Base-by-base conservation (phyloP, 2,888 invertebrate genomes). In the Parthenolecanium corni region DNA sequence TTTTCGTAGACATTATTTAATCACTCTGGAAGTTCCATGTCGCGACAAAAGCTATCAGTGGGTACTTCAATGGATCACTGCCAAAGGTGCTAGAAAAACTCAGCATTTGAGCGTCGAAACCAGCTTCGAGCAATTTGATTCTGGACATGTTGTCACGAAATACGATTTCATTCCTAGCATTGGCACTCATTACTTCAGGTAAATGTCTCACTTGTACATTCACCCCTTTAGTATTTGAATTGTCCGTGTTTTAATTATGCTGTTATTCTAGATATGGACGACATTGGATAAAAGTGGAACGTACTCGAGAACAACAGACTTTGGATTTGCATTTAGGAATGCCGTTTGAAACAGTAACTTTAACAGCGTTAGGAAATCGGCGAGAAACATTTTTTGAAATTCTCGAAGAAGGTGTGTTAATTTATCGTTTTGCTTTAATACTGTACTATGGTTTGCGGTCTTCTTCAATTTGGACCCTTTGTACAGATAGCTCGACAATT, bases 101-200 rank as follows among this genome's bases (percentile, higher is more conserved):
- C 96, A 95, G 70, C 97, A 97, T 77, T 78, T 97, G 31, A 94
- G 95, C 74, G 96, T 97, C 1, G 89, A 94, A 73, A 97, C 97
- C 2, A 88, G 88, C 31, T 95, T 93, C 72, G 81, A 85, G 64
- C 92, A 95, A 71, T 86, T 84, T 70, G 94, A 95, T 66, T 86
- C 89, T 58, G 96, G 96, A 1, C 88, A 89, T 73, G 82, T 96
- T 42, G 84, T 84, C 73, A 93, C 92, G 0, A 88, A 84, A 77
- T 93, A 92, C 75, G 89, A 91, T 71, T 96, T 96, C 74, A 91
- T 96, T 70, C 97, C 96, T 0, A 93, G 95, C 72, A 82, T 95
- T 69, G 96, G 96, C 42, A 89, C 87, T 68, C 96, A 97, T 77
- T 87, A 86, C 72, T 87, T 90, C 73, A 82, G 82, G 87, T 88